Evolutionary conservation across 2,113 vertebrate genomes (phyloP), one percentile per base, ranked within the genome.

Genomic region (Epinephelus cyanopodus): DNA sequence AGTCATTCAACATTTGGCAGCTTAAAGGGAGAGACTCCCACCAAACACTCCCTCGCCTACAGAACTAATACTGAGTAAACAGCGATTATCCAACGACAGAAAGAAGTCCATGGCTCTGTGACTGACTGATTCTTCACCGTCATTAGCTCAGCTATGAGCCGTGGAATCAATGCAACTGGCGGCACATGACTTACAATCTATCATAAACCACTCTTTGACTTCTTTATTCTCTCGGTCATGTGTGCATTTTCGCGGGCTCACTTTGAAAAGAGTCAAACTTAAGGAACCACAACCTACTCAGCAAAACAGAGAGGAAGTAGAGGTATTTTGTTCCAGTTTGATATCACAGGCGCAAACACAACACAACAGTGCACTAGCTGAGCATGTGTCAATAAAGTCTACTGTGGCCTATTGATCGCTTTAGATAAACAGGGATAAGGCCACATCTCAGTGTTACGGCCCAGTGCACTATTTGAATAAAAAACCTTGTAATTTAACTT

Each of bases 1-100:
- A 21, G 56, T n/a, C 77, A 27, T 74, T 83, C 72, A 57, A 91
- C 60, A 93, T 93, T 89, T 75, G 82, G 68, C 87, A 81, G 70
- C 62, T 76, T 2, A 13, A 17, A 82, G 61, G 45, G 63, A 90
- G 58, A 86, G 77, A 56, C 60, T 76, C 58, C 45, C 37, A 81
- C 23, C 68, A 39, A 56, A 74, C 53, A 23, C 52, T 69, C 42
- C 42, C 74, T 67, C 6, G 2, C 74, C 61, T 42, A 37, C 47
- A 71, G 54, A 63, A 74, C 64, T 29, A 74, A 85, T 21, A n/a
- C 42, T 9, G 50, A 71, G 50, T 68, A 78, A 87, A 82, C 65
- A 57, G 48, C 23, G 66, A 87, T 86, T 74, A 54, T 81, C 37
- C 42, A 74, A 15, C 56, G n/a, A 47, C 67, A 64, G 66, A 67